A percentile compares a stretch with the other conserved stretches of the same genome.
Conservation (phyloP, 2,888 invertebrate species). For the Drosophila seclusa region DNA sequence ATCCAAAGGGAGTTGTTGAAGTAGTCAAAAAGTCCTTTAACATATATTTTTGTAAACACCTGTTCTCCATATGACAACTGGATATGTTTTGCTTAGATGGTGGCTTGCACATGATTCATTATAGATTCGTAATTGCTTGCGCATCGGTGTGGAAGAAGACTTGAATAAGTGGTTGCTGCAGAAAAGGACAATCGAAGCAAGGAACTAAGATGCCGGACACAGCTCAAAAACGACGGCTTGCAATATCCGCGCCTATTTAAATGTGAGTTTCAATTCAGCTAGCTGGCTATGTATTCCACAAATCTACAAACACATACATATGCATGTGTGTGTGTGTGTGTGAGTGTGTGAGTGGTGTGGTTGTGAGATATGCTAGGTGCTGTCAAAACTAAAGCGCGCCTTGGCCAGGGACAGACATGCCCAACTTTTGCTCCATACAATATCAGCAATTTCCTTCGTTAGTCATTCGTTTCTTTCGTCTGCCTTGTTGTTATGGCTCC, state of each 20-base stretch:
- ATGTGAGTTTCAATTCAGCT: constrained; percentile 55
- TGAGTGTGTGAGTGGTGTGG: constrained; percentile 29
- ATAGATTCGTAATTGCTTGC: constrained; percentile 52
- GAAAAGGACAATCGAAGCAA: constrained; percentile 43
- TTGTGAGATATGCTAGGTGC: constrained; percentile 60
- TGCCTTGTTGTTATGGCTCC: constrained; percentile 68
- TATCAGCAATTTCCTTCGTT: constrained; percentile 81
- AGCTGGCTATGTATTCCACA: constrained; percentile 33
- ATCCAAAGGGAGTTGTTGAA: background rate
- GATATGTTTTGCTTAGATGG: background rate
- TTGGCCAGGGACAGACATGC: constrained; percentile 71
- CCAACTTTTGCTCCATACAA: constrained; percentile 76
- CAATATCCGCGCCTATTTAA: constrained; percentile 53
- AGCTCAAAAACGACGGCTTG: constrained; percentile 43
- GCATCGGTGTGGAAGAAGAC: constrained; percentile 23
- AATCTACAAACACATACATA: constrained; percentile 19
- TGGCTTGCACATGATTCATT: constrained; percentile 9
- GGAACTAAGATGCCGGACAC: constrained; percentile 60
- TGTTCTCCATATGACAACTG: background rate
- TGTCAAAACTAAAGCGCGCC: constrained; percentile 77
- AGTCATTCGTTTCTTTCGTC: constrained; percentile 76
- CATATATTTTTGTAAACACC: background rate
- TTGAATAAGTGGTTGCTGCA: constrained; percentile 25
- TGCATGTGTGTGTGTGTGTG: constrained; percentile 17
- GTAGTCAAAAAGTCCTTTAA: background rate